phyloP scores from a whole-genome alignment of 2,888 invertebrate species.

The Himalopsyche kuldschensis region DNA sequence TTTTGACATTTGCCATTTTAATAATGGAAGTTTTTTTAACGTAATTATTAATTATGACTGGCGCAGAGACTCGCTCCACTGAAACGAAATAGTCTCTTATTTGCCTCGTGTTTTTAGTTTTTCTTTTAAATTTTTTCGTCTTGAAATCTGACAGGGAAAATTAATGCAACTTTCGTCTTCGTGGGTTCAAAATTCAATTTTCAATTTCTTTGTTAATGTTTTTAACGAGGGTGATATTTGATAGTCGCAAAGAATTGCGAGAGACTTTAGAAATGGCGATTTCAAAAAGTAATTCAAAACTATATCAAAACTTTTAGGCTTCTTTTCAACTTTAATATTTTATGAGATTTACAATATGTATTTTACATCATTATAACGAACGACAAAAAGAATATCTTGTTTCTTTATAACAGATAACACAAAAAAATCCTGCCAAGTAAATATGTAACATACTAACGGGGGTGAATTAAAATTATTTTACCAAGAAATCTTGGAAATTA shows the following conservation, averaged over 20 bases:
- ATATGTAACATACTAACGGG: no score
- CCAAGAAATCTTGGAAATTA: no score
- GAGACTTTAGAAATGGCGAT: no score
- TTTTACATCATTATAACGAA: no score
- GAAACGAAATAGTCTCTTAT: background rate
- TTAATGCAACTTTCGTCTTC: background rate
- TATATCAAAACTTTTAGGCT: no score
- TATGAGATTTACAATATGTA: no score
- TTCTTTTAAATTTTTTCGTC: background rate
- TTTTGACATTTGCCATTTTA: constrained; percentile 7
- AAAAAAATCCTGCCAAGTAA: no score
- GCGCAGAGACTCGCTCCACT: background rate
- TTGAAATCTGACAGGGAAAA: background rate
- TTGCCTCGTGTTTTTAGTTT: background rate
- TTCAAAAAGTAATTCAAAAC: no score
- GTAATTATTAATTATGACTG: background rate
- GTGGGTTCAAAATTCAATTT: background rate
- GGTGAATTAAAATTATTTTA: no score
- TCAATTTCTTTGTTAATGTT: background rate
- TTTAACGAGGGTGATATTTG: background rate
- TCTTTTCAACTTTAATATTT: no score
- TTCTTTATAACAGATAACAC: no score
- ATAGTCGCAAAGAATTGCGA: background rate
- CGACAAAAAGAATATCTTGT: no score
- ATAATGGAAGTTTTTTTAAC: background rate